phyloP scores from a whole-genome alignment of 2,888 invertebrate species.

The Oscheius sp. region DNA sequence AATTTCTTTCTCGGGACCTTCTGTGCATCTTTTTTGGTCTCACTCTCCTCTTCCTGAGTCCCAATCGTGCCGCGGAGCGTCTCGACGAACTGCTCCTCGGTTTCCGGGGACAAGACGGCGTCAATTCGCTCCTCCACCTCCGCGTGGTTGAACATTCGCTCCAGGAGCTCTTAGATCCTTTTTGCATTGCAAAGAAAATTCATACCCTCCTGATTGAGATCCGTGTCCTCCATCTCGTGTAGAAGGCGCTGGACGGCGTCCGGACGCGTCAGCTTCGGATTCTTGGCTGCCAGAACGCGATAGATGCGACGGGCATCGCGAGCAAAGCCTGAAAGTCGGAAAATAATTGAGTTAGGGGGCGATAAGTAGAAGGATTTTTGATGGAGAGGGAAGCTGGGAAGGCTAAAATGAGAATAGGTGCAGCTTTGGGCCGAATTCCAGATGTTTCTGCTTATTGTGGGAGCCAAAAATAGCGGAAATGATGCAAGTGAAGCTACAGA shows the following conservation, averaged over 20 bases:
- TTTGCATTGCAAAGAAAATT: neutral
- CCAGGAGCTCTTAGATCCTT: slow-evolving; percentile 20
- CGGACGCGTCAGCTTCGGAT: slow-evolving; percentile 16
- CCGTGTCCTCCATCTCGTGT: slow-evolving; percentile 29
- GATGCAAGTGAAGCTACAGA: too few relatives aligned
- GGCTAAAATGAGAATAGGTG: too few relatives aligned
- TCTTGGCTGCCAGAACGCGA: slow-evolving; percentile 30
- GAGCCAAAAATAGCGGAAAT: too few relatives aligned
- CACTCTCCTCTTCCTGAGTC: neutral
- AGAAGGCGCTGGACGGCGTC: slow-evolving; percentile 30
- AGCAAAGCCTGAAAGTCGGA: slow-evolving; percentile 18
- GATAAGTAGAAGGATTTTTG: too few relatives aligned
- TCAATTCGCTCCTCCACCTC: slow-evolving; percentile 28
- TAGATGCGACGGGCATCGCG: slow-evolving; percentile 32
- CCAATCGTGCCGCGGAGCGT: slow-evolving; percentile 12
- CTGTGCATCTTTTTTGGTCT: slow-evolving; percentile 7
- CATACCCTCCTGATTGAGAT: slow-evolving; percentile 30
- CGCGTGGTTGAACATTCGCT: slow-evolving; percentile 29
- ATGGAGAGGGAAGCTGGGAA: too few relatives aligned
- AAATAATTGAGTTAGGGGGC: neutral
- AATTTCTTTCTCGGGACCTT: slow-evolving; percentile 17
- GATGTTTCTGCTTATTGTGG: too few relatives aligned
- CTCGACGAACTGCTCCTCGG: slow-evolving; percentile 22
- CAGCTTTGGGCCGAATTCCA: too few relatives aligned
- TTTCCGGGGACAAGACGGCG: slow-evolving; percentile 5